phyloP scores from a whole-genome alignment of 1,140 invertebrate genomes.

The Orchestia grillus region DNA sequence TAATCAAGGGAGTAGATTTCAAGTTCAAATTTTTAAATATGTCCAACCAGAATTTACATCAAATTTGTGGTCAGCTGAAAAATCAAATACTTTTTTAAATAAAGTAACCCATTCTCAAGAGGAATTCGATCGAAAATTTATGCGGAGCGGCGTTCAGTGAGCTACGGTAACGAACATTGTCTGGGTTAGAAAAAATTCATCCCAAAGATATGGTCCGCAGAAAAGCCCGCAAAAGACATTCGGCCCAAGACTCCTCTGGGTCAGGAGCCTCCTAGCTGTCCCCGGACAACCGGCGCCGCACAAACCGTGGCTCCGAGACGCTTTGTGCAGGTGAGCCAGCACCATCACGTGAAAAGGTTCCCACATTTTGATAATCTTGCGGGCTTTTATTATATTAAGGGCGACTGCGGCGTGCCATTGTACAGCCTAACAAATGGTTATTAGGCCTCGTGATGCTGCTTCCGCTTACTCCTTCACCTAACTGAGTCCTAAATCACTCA shows the following conservation, averaged over 20 bases:
- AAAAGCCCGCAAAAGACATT: not conserved
- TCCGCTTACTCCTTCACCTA: not conserved
- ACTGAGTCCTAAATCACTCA: not conserved
- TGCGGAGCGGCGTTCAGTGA: not conserved
- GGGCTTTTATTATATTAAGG: not conserved
- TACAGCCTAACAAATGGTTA: constrained; percentile 45
- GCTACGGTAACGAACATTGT: not conserved
- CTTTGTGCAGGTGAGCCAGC: not conserved
- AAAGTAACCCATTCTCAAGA: not conserved
- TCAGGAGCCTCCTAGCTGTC: not conserved
- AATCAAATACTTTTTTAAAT: too few species aligned
- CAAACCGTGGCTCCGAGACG: not conserved
- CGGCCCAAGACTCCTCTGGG: not conserved
- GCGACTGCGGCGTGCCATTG: not conserved
- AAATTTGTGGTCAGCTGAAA: too few species aligned
- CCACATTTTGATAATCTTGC: constrained; percentile 30
- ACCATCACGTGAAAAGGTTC: constrained; percentile 30
- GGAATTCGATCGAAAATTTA: not conserved
- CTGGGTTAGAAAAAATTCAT: not conserved
- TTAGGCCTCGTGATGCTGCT: not conserved
- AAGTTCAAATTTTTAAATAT: too few species aligned
- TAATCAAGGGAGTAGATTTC: too few species aligned
- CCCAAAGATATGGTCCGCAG: not conserved
- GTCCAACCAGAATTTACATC: too few species aligned
- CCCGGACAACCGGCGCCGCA: not conserved